These are phyloP conservation scores for Poecilia gillii DNA, from an alignment of 2,797 vertebrate genomes.

Conservation along the genomic window DNA sequence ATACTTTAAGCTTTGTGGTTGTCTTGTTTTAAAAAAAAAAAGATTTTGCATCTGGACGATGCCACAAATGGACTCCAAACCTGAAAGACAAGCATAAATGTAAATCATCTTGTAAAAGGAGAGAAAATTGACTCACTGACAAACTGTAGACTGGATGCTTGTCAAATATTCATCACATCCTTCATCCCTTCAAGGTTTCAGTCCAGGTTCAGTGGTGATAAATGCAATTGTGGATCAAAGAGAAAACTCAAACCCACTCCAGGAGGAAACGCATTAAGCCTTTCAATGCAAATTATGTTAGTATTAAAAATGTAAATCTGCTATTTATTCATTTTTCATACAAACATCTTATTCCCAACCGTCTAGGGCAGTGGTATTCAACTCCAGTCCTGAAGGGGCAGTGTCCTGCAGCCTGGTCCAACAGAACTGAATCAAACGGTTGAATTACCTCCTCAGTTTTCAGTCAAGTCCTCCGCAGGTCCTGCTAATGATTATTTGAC, in stretches of 20 bases:
- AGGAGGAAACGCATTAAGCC: constrained; percentile 56
- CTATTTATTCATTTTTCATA: constrained; percentile 82
- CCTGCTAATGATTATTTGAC: no score
- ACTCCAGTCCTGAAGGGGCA: constrained; percentile 28
- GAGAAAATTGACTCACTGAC: constrained; percentile 41
- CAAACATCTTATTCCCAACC: constrained; percentile 56
- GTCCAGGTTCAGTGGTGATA: constrained; percentile 70
- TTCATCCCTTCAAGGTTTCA: constrained; percentile 47
- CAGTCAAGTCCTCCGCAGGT: no score
- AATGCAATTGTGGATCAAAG: constrained; percentile 76
- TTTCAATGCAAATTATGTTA: constrained; percentile 78
- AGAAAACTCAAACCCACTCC: constrained; percentile 68
- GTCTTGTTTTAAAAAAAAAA: not conserved
- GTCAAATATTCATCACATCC: constrained; percentile 73
- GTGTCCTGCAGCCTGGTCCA: constrained; percentile 8
- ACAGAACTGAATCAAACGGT: no score
- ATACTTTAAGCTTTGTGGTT: not conserved
- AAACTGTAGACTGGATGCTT: constrained; percentile 49
- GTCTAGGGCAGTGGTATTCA: not conserved
- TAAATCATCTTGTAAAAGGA: constrained; percentile 22
- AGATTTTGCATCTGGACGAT: not conserved
- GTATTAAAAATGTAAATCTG: constrained; percentile 81
- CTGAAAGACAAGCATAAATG: constrained; percentile 35
- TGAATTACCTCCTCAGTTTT: no score
- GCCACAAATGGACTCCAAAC: not conserved